These are phyloP conservation scores for Strigamia maritima DNA, from an alignment of 2,888 invertebrate species.

Conservation along the genomic window DNA sequence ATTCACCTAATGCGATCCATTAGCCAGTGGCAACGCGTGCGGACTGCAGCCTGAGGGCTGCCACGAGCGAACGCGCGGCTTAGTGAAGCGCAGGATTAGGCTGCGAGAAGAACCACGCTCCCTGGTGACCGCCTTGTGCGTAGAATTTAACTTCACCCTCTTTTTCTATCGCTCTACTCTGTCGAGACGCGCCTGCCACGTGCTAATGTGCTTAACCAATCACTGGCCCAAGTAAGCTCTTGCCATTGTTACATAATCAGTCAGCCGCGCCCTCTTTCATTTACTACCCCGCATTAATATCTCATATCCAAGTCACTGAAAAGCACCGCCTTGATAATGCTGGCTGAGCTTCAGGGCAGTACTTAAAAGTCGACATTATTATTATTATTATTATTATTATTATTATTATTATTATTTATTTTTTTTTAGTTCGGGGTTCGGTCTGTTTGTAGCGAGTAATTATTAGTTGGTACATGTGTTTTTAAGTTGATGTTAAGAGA, in stretches of 20 bases:
- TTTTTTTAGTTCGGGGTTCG: no score
- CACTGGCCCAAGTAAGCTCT: not conserved
- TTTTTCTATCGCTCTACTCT: not conserved
- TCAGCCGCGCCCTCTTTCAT: conserved; percentile 19
- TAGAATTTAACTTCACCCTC: not conserved
- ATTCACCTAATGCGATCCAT: conserved; percentile 23
- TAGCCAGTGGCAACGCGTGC: conserved; percentile 4
- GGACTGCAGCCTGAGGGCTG: not conserved
- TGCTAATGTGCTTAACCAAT: conserved; percentile 20
- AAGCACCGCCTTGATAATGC: not conserved
- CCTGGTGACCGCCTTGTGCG: not conserved
- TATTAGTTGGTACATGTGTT: not conserved
- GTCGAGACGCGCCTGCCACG: conserved; percentile 2
- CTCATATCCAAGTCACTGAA: not conserved
- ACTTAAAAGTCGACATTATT: not conserved
- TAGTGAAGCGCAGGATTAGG: conserved; percentile 15
- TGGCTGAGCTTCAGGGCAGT: not conserved
- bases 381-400: not conserved
- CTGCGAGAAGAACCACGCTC: not conserved
- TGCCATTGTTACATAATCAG: not conserved
- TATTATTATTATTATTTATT: no score
- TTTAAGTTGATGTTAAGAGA: not conserved
- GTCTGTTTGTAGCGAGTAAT: not conserved
- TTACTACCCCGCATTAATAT: not conserved
- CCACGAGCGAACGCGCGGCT: conserved; percentile 15